Evolutionary conservation across 2,888 invertebrate genomes (phyloP), one percentile per base, ranked within the genome.

Genomic region (Drosophila meridionalis): DNA sequence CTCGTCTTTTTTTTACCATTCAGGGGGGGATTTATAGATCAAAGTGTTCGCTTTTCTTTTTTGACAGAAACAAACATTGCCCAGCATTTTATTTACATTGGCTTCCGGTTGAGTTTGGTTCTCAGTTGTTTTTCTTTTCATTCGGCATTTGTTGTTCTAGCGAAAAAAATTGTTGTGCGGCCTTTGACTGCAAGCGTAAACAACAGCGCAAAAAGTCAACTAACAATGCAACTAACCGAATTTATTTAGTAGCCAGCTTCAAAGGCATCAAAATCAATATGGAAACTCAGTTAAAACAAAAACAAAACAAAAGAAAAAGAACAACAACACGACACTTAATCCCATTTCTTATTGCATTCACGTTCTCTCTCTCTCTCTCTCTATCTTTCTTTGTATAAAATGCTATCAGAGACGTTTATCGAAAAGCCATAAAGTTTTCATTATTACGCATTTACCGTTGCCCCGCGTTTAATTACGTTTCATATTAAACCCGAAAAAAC

Each of bases 371-470:
- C 66, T 60, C 73, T 71, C 75, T 28, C 45, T 28, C 38, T 55
- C 14, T 26, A 64, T 60, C 73, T 71, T 62, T 55, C 42, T 48
- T 43, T 47, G 36, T 32, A 45, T 50, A 34, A 52, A 61, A 43
- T 69, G 82, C 75, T 83, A 88, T 85, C 88, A 62, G 64, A 45
- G 58, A 57, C 88, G 78, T 83, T 85, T 89, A 85, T 85, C 85
- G 85, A 78, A 89, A 86, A 83, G 88, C 88, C 83, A 89, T 85
- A 85, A 85, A 88, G 86, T 83, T 88, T 85, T 86, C 86, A 83
- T 85, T 88, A 85, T 89, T 85, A 89, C 89, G 80, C 80, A 78
- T 84, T 89, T 85, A 85, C 85, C 90, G 85, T 85, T 89, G 88
- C 56, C 83, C 61, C 71, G 42, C 73, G 75, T 82, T 85, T 89